Conservation (phyloP, 2,888 invertebrate genomes). For the Ceriagrion tenellum region DNA sequence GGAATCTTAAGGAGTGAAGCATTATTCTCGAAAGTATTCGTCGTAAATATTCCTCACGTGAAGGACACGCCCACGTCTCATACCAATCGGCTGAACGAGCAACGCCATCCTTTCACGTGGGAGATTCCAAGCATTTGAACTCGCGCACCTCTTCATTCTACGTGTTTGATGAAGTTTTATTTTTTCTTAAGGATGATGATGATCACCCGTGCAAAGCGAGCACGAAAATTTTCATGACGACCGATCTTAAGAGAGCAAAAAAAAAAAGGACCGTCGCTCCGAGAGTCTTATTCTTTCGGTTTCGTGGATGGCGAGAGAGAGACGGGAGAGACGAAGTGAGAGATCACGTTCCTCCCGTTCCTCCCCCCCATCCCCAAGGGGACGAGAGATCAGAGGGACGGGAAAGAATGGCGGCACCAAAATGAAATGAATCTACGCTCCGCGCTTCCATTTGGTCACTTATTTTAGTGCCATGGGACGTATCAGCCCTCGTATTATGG, state of each 20-base stretch:
- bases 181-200: not conserved
- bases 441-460: slow-evolving; percentile 26
- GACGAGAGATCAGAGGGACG: not conserved
- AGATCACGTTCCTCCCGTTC: not conserved
- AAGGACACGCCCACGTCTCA: too few relatives aligned
- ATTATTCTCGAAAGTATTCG: not conserved
- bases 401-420: not conserved
- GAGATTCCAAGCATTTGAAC: not conserved
- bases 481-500: slow-evolving; percentile 26
- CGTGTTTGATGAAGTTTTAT: not conserved
- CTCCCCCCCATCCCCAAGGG: not conserved
- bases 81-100: too few relatives aligned
- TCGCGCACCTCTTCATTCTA: not conserved
- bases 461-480: not conserved
- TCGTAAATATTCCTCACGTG: not conserved
- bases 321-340: not conserved
- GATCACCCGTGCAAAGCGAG: not conserved
- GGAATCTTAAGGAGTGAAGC: not conserved
- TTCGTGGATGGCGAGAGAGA: not conserved
- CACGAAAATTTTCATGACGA: not conserved
- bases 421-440: slow-evolving; percentile 27
- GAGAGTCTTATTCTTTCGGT: not conserved
- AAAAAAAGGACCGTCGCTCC: not conserved
- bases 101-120: not conserved
- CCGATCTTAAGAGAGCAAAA: not conserved